Evolutionary conservation across 2,888 invertebrate species (phyloP), one percentile per base, ranked within the genome.

Genomic region (Eurytoma adleriae): DNA sequence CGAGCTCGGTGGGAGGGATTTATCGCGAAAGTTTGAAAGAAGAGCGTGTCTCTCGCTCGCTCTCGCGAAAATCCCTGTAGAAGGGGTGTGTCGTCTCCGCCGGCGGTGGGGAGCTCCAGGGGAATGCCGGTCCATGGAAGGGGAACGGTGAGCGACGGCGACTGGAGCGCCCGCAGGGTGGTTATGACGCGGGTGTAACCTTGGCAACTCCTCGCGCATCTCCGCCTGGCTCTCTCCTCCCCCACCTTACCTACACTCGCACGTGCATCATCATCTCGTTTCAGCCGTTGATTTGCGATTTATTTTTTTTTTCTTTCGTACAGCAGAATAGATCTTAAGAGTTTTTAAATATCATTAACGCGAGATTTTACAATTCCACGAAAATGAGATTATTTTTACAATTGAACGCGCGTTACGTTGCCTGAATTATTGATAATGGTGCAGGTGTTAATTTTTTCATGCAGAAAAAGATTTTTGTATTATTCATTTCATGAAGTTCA

Each of bases 141-240:
- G 62, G 56, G 67, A 48, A 69, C 40, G 18, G 64, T 40, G 64
- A 27, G 79, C 50, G 71, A 59, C 64, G 20, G 67, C 54, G 67
- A 61, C 64, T 27, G 67, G 77, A 69, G 64, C 62, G 56, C 50
- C 68, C 77, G 30, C 81, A 83, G 86, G 86, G 85, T 85, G 86
- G 87, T 85, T 85, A 85, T 88, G 86, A 87, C 88, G 88, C 85
- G 85, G 85, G 83, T 87, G 88, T 88, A 88, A 88, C 88, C 88
- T 87, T 88, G 88, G 88, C 85, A 88, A 88, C 88, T 86, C 84
- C 66, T 64, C 57, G 27, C 68, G 69, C 30, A 52, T 57, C 67
- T 52, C 61, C 80, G 76, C 50, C 16, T 16, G 30, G 62, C 20
- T 27, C n/a, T 10, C 54, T 14, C 54, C 7, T 10, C 14, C 12